Conservation (phyloP, 2,797 vertebrate species). For the Gobio occitaniae region DNA sequence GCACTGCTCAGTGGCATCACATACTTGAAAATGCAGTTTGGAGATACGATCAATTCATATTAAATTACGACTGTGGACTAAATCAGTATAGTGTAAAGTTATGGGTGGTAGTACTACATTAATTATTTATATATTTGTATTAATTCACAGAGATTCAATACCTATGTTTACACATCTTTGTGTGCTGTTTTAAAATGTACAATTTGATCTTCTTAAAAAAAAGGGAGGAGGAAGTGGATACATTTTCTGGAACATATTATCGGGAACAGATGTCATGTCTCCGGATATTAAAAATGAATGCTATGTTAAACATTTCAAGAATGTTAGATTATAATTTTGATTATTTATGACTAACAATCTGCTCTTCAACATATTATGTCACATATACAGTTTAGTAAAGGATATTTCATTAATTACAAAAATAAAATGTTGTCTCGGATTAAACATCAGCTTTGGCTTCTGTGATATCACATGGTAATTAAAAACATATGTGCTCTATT, state of each 20-base stretch:
- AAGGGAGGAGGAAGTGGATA: neutral
- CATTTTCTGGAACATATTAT: conserved; percentile 19
- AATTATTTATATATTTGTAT: conserved; percentile 4
- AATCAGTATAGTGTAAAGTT: neutral
- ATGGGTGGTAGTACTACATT: neutral
- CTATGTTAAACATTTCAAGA: conserved; percentile 30
- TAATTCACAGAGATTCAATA: neutral
- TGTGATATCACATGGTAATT: conserved; percentile 12
- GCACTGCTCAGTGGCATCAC: conserved; percentile 51
- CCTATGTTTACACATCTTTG: neutral
- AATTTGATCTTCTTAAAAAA: neutral
- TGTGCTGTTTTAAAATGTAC: neutral
- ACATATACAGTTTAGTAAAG: conserved; percentile 9
- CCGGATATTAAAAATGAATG: conserved; percentile 33
- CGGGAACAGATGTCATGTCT: conserved; percentile 29
- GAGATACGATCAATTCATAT: conserved; percentile 10
- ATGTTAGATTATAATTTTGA: conserved; percentile 22
- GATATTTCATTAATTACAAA: conserved; percentile 19
- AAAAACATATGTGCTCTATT: conserved; percentile 8
- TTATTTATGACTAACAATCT: conserved; percentile 32
- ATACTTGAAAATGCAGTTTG: conserved; percentile 52
- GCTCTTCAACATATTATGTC: neutral
- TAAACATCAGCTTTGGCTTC: neutral
- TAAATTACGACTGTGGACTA: conserved; percentile 2
- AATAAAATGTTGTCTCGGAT: conserved; percentile 14